Conservation (phyloP, 2,113 vertebrate genomes). For the Eupsittula cactorum region DNA sequence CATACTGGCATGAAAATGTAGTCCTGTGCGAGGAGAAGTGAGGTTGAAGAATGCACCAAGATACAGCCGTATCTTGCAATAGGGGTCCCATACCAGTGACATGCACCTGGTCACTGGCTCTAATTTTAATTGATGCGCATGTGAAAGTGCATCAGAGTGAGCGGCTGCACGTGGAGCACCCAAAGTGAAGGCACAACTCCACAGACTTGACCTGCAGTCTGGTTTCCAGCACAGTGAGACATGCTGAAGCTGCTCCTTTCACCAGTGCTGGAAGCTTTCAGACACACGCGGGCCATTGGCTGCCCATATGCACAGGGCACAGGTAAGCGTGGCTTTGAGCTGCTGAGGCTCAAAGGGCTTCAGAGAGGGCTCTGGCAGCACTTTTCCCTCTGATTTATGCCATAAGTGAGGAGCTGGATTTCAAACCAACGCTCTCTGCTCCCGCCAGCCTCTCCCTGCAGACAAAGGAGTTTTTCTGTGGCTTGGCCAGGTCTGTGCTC, state of each 20-base stretch:
- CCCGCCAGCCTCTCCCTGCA: background rate
- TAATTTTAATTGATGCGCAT: rapidly evolving
- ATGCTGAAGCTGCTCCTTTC: background rate
- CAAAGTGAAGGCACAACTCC: background rate
- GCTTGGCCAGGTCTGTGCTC: background rate
- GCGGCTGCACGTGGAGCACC: rapidly evolving
- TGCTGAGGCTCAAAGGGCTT: background rate
- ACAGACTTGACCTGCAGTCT: background rate
- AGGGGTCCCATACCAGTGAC: rapidly evolving
- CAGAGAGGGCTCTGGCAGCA: background rate
- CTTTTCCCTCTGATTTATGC: background rate
- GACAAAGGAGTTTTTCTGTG: background rate
- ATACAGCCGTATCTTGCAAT: background rate
- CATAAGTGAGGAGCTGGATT: rapidly evolving
- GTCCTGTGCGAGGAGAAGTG: rapidly evolving
- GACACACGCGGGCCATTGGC: rapidly evolving
- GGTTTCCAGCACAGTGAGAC: background rate
- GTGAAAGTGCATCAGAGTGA: rapidly evolving
- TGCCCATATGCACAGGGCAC: rapidly evolving
- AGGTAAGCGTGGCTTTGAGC: rapidly evolving
- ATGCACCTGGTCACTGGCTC: background rate
- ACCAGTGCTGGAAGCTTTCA: rapidly evolving
- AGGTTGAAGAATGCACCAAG: background rate
- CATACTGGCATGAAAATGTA: rapidly evolving
- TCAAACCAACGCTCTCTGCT: background rate